Evolutionary conservation across 1,140 invertebrate species (phyloP).

Genomic region (Hylaeus anthracinus): DNA sequence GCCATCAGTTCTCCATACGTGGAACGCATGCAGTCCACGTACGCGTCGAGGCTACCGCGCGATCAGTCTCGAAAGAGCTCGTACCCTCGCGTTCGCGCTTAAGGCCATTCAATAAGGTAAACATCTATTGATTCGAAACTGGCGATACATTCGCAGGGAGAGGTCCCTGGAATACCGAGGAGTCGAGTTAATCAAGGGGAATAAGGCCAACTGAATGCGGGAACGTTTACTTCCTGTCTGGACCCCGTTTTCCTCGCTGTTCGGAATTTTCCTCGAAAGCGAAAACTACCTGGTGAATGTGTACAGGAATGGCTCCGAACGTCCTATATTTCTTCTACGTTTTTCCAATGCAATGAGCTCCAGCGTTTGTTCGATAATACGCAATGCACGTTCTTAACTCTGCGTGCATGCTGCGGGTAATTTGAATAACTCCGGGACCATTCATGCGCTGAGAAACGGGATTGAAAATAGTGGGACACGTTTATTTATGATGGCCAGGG

Average conservation of each 20-base stretch:
- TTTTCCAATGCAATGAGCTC: too few species aligned
- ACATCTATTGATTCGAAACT: constrained; percentile 31
- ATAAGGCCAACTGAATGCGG: constrained; percentile 11
- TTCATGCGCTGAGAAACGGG: too few species aligned
- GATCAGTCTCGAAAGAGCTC: constrained; percentile 27
- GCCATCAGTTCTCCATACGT: constrained; percentile 1
- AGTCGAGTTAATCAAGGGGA: constrained; percentile 34
- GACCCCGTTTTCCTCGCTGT: too few species aligned
- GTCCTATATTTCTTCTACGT: too few species aligned
- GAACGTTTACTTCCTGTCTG: not conserved
- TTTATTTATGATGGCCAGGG: too few species aligned
- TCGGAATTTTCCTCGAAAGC: not conserved
- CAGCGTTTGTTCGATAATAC: too few species aligned
- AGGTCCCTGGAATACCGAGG: constrained; percentile 13
- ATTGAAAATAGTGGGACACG: too few species aligned
- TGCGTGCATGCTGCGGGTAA: too few species aligned
- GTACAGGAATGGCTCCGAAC: too few species aligned
- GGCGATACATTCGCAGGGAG: not conserved
- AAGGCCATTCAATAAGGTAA: constrained; percentile 29
- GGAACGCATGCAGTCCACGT: constrained; percentile 33
- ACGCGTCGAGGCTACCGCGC: not conserved
- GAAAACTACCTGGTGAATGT: not conserved
- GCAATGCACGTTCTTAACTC: too few species aligned
- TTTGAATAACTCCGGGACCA: too few species aligned
- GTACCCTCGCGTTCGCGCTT: not conserved